These are phyloP conservation scores for Microtus montanus DNA, from an alignment of 2,113 vertebrate genomes.

Conservation along the genomic window DNA sequence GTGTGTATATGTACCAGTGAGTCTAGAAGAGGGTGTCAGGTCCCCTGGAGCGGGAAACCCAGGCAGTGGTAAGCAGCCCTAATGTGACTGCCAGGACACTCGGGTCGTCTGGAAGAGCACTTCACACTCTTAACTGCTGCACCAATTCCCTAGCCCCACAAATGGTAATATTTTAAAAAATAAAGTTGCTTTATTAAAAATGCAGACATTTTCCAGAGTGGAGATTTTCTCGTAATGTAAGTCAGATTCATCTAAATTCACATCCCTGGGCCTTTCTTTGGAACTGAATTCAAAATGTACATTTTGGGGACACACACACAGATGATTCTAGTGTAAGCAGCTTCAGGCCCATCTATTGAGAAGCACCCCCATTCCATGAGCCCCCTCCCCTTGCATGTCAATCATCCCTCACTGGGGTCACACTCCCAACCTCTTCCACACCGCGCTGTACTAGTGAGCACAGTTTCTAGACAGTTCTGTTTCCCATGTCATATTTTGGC, in stretches of 20 bases:
- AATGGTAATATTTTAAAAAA: not conserved
- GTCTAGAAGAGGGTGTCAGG: not conserved
- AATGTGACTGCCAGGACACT: not conserved
- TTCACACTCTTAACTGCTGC: not conserved
- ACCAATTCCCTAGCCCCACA: not conserved
- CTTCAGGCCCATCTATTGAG: not conserved
- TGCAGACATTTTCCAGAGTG: not conserved
- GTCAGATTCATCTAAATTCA: not conserved
- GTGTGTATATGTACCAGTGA: not conserved
- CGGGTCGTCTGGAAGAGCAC: not conserved
- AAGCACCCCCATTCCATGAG: not conserved
- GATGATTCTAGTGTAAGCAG: not conserved
- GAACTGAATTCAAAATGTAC: not conserved
- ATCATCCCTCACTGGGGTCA: not conserved
- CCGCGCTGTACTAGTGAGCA: not conserved
- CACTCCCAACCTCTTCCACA: not conserved
- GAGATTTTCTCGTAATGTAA: conserved; percentile 23
- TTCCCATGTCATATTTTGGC: not conserved
- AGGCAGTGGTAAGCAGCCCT: not conserved
- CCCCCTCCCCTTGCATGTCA: not conserved
- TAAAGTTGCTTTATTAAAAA: not conserved
- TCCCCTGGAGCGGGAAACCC: not conserved
- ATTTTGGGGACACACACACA: not conserved
- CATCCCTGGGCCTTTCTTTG: not conserved
- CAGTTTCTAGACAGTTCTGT: not conserved